phyloP scores from a whole-genome alignment of 2,888 invertebrate genomes.

The Conops quadrifasciatus region DNA sequence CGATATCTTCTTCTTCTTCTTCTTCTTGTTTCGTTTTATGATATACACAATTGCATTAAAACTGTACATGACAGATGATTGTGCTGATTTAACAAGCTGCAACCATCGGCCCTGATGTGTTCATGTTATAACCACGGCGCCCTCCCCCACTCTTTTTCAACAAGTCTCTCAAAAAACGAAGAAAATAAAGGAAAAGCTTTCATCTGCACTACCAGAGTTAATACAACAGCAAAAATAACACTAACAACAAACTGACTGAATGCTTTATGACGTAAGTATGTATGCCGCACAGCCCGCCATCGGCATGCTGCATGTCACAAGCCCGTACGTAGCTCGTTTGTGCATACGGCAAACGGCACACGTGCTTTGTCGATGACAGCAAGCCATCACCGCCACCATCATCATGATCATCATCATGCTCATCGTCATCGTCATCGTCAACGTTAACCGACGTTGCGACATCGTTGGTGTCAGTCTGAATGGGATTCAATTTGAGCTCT shows the following conservation, averaged over 20 bases:
- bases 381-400: neutral
- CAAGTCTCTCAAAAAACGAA: too few species aligned
- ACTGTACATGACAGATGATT: slow-evolving; percentile 11
- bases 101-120: neutral
- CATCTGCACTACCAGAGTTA: too few species aligned
- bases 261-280: too few species aligned
- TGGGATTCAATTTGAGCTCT: slow-evolving; percentile 32
- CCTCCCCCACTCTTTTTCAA: too few species aligned
- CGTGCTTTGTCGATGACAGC: neutral
- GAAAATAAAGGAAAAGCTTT: too few species aligned
- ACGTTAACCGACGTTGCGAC: neutral
- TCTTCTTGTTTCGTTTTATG: neutral
- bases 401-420: slow-evolving; percentile 30
- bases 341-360: neutral
- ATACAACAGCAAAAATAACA: too few species aligned
- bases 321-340: neutral
- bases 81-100: slow-evolving; percentile 2
- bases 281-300: too few species aligned
- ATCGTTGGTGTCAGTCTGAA: neutral
- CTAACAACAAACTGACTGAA: too few species aligned
- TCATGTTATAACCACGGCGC: too few species aligned
- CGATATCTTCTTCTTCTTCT: neutral
- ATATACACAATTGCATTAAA: slow-evolving; percentile 19
- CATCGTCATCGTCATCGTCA: slow-evolving; percentile 24
- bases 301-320: too few species aligned